Conservation (phyloP, 2,113 vertebrate genomes). For the Craseonycteris thonglongyai region DNA sequence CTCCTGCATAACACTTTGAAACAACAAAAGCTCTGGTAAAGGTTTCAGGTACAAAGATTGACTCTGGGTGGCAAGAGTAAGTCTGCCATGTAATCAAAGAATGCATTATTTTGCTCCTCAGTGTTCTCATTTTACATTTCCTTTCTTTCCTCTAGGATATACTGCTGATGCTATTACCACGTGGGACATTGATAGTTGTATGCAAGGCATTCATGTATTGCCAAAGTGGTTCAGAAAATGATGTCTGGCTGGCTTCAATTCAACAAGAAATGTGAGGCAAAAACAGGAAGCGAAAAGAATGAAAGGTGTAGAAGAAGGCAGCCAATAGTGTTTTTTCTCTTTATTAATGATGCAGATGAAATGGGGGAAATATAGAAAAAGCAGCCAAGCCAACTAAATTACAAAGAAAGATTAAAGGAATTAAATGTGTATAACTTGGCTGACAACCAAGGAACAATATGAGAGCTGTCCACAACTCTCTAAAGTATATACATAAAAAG, state of each 20-base stretch:
- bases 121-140: constrained; percentile 24
- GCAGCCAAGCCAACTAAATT: constrained; percentile 50
- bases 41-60: not conserved
- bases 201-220: constrained; percentile 32
- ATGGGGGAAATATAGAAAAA: constrained; percentile 1
- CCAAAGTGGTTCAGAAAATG: constrained; percentile 48
- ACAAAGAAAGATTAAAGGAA: constrained; percentile 62
- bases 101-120: constrained; percentile 45
- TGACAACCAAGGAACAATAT: constrained; percentile 64
- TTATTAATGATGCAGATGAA: constrained; percentile 45
- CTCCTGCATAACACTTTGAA: not conserved
- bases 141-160: constrained; percentile 42
- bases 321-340: not conserved
- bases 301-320: constrained; percentile 44
- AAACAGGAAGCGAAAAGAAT: constrained; percentile 35
- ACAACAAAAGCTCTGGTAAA: constrained; percentile 10
- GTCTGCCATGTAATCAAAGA: not conserved
- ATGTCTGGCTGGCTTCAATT: constrained; percentile 36
- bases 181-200: not conserved
- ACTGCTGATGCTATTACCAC: constrained; percentile 2
- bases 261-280: constrained; percentile 22
- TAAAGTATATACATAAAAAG: constrained; percentile 52
- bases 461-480: constrained; percentile 61
- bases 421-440: constrained; percentile 62
- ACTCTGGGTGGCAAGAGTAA: not conserved